phyloP scores from a whole-genome alignment of 2,888 invertebrate species.

The Brassicogethes aeneus region DNA sequence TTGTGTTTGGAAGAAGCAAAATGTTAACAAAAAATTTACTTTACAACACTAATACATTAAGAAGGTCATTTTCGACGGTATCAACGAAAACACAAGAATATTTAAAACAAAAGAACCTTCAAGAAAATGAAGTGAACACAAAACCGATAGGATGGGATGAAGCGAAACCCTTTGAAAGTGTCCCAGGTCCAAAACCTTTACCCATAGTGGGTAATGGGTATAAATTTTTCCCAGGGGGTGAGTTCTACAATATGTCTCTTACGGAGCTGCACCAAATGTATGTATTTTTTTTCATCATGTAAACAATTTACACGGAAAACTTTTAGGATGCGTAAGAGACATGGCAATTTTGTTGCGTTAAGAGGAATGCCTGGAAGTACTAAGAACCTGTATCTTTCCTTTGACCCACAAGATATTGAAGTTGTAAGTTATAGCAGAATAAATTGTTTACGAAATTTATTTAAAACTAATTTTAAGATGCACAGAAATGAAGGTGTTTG shows the following conservation, averaged over 20 bases:
- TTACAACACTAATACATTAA: too few relatives aligned
- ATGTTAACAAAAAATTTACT: too few relatives aligned
- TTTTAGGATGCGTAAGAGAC: constrained; percentile 23
- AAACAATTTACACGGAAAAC: too few relatives aligned
- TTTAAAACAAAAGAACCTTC: too few relatives aligned
- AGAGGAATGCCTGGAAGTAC: constrained; percentile 30
- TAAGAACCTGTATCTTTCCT: constrained; percentile 31
- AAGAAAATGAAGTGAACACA: constrained; percentile 8
- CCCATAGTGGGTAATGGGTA: constrained; percentile 29
- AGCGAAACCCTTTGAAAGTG: constrained; percentile 21
- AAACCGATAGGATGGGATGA: constrained; percentile 27
- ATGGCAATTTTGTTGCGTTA: constrained; percentile 41
- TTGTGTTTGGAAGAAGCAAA: too few relatives aligned
- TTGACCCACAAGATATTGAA: constrained; percentile 44
- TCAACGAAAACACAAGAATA: too few relatives aligned
- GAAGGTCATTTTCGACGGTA: too few relatives aligned
- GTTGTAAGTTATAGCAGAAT: constrained; percentile 14
- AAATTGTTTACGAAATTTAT: not conserved
- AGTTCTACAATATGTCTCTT: constrained; percentile 19
- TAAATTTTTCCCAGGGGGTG: constrained; percentile 27
- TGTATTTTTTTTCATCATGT: not conserved
- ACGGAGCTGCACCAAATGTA: constrained; percentile 12
- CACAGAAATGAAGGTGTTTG: constrained; percentile 42
- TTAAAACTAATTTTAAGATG: constrained; percentile 20
- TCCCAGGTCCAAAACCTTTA: constrained; percentile 30